These are phyloP conservation scores for Numenius phaeopus DNA, from an alignment of 2,797 vertebrate species.

Conservation along the genomic window DNA sequence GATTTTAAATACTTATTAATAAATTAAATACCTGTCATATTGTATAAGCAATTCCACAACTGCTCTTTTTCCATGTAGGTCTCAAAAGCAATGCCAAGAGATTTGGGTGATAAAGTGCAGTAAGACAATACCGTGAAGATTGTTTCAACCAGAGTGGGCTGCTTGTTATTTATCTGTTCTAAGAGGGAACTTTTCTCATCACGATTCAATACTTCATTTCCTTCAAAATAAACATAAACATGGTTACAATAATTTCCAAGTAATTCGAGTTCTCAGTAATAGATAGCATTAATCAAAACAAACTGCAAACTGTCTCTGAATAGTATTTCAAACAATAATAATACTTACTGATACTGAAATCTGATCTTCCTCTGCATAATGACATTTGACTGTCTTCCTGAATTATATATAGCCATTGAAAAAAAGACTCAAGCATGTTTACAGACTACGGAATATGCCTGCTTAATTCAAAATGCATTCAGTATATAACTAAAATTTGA, in stretches of 20 bases:
- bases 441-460: neutral
- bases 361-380: neutral
- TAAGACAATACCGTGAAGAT: slow-evolving; percentile 86
- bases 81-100: slow-evolving; percentile 87
- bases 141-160: slow-evolving; percentile 72
- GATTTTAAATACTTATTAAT: neutral
- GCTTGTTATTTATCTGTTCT: slow-evolving; percentile 37
- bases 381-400: neutral
- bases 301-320: neutral
- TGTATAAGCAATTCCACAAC: slow-evolving; percentile 89
- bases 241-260: neutral
- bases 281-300: neutral
- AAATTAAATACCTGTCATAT: slow-evolving; percentile 86
- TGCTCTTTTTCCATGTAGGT: slow-evolving; percentile 87
- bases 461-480: neutral
- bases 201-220: slow-evolving; percentile 16
- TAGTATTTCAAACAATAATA: slow-evolving; percentile 9
- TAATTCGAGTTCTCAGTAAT: neutral
- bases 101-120: slow-evolving; percentile 85
- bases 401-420: neutral
- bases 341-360: neutral
- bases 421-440: neutral
- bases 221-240: slow-evolving; percentile 66
- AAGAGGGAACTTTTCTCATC: slow-evolving; percentile 27
- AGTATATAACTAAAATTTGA: neutral